Evolutionary conservation across 1,140 invertebrate species (phyloP), one percentile per base, ranked within the genome.

Genomic region (Tetragonula clypearis): DNA sequence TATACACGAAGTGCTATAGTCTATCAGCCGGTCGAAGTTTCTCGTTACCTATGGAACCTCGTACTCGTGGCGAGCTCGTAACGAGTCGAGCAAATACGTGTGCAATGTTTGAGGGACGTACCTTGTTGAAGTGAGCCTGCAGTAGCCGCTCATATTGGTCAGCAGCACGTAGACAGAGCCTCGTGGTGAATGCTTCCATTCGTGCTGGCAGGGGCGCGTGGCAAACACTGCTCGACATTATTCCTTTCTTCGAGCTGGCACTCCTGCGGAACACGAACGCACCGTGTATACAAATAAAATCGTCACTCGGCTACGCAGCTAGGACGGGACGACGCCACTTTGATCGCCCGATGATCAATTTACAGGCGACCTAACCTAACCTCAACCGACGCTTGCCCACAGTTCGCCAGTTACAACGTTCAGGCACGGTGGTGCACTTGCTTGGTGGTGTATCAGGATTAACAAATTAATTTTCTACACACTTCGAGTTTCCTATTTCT

Each of bases 61-160:
- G 19, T 41, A 41, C n/a, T n/a, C 11, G 12, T 17, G 14, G 19
- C 9, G 14, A 23, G 58, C 0, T 0, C n/a, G n/a, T 15, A 14
- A 60, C 15, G 8, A 6, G 49, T 41, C 23, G n/a, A 56, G 4
- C n/a, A n/a, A n/a, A 1, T 19, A 12, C 26, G 26, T 14, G 19
- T 66, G 19, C 35, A 78, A 26, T 4, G 55, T 55, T 79, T 8
- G 26, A 68, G 26, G 55, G 23, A 75, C 90, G 87, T 92, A 94
- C 94, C 92, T 93, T 93, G 83, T 92, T 93, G 79, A 94, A 94
- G 84, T 92, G 93, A 77, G 92, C 86, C 77, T 94, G 93, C 62
- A 96, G 93, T 79, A 96, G 93, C 88, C 95, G 95, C 85, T 96
- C 96, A 91, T 96, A 96, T 90, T 96, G 96, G 73, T 96, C 95